Base-by-base conservation (phyloP, 2,888 invertebrate species). In the Patella depressa region DNA sequence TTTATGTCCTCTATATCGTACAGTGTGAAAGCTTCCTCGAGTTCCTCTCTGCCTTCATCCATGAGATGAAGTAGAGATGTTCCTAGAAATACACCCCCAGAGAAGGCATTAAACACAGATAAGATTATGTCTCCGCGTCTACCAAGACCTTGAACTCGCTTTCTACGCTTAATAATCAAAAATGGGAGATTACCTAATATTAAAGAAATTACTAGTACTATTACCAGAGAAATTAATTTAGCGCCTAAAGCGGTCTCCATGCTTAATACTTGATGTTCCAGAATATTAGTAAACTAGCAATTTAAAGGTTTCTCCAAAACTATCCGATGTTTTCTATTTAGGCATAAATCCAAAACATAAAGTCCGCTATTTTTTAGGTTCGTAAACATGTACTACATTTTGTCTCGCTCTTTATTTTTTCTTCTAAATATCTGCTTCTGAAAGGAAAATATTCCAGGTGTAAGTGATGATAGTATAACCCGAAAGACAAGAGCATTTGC, bases 21-120 rank as follows among this genome's bases (percentile, higher is more conserved):
- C 3, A 11, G 12, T 12, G 2, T 65, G 79, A 80, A 14, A 77
- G 82, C 72, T 12, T 73, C 74, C 11, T 80, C 79, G 71, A 89
- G 85, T 75, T 88, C 84, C 65, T 88, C 85, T 54, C 85, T 76
- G 0, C 89, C 90, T 76, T 89, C 86, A 0, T 89, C 89, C 59
- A 91, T 79, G 15, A 91, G 82, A 57, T 88, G 88, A 9, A 91
- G 81, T 75, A 91, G 87, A 78, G 89, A 88, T 81, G 89, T 89
- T 7, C 87, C 90, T 14, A 91, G 81, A 76, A 91, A 91, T 34
- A 91, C 89, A 15, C 91, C 91, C 14, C 89, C 90, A 45, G 89
- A 87, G 71, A 90, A 80, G 73, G 90, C 90, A 80, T 82, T 81
- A 24, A 82, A 75, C 55, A 72, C 59, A 29, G 75, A 65, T 9